Conservation (phyloP, 37 sponge, comb jelly and placozoan species). For the Halisarca cf. caerulea region DNA sequence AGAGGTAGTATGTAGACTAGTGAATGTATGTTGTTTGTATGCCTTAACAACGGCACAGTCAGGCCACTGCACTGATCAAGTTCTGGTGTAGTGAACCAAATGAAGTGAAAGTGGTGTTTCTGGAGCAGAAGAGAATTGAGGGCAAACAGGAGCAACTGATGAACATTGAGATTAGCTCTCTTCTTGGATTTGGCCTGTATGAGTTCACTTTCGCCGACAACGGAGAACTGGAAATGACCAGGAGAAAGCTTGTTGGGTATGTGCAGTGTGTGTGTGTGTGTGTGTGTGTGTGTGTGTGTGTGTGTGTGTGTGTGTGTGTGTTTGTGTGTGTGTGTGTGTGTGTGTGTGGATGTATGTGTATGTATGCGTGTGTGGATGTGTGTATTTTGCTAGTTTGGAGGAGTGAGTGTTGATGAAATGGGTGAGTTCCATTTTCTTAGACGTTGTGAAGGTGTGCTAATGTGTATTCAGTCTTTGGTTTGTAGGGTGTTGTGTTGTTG, state of each 20-base stretch:
- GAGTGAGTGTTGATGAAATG: no score
- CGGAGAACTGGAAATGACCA: slow-evolving; percentile 83
- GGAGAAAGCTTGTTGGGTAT: slow-evolving; percentile 84
- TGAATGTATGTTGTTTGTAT: neutral
- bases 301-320: neutral
- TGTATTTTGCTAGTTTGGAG: neutral
- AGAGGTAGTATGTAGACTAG: no score
- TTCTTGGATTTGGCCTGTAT: slow-evolving; percentile 83
- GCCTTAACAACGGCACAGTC: slow-evolving; percentile 44
- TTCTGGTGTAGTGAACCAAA: slow-evolving; percentile 38
- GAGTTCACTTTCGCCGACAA: slow-evolving; percentile 84
- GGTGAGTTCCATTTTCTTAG: no score
- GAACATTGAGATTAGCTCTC: slow-evolving; percentile 75
- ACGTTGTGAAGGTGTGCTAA: no score
- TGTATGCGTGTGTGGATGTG: neutral
- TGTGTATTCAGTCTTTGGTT: no score
- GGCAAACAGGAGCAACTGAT: slow-evolving; percentile 79
- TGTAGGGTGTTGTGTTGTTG: no score
- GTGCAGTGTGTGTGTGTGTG: neutral
- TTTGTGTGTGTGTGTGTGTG: neutral
- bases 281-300: neutral
- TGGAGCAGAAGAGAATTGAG: slow-evolving; percentile 57
- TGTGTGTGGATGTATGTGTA: neutral
- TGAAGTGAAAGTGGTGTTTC: neutral
- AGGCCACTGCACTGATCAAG: slow-evolving; percentile 60